Evolutionary conservation across 2,888 invertebrate species (phyloP), one percentile per base, ranked within the genome.

Genomic region (Drosophila macrospina): DNA sequence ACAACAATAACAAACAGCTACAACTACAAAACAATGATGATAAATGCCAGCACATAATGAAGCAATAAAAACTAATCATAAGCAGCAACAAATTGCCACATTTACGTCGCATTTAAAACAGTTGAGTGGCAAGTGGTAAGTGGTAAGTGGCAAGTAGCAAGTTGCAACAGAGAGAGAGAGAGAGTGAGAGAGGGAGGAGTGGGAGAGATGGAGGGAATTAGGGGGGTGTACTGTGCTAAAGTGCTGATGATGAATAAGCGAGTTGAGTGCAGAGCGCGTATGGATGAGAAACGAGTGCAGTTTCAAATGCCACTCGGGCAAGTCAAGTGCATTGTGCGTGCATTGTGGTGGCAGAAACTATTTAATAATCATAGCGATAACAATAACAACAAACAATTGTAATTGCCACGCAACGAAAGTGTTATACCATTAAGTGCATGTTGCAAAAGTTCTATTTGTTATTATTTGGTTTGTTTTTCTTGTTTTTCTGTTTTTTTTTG

Each of bases 401-500:
- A 44, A 47, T 55, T 64, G 34, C 15, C 34, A 56, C 13, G 28
- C 32, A 45, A 39, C 5, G 28, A 39, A 56, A 51, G 59, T 61
- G 47, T 26, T 39, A 20, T 20, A 20, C 3, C 1, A 13, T 10
- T 52, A 3, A 26, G 52, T 41, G 52, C 51, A 51, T 34, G 24
- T 42, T 32, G 41, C 28, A 42, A 20, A 15, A 11, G n/a, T n/a
- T n/a, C n/a, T n/a, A n/a, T n/a, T n/a, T n/a, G n/a, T n/a, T n/a
- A n/a, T n/a, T n/a, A n/a, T n/a, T n/a, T n/a, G n/a, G n/a, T n/a
- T 32, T 20, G 42, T 20, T 47, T 26, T 15, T 6, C n/a, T 32
- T 55, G 2, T 8, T 45, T n/a, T 26, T 11, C 6, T 50, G 44
- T 44, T 37, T 39, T n/a, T 51, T 52, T 26, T 69, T 69, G 93